Evolutionary conservation across 2,888 invertebrate genomes (phyloP).

Genomic region (Bombylius major): DNA sequence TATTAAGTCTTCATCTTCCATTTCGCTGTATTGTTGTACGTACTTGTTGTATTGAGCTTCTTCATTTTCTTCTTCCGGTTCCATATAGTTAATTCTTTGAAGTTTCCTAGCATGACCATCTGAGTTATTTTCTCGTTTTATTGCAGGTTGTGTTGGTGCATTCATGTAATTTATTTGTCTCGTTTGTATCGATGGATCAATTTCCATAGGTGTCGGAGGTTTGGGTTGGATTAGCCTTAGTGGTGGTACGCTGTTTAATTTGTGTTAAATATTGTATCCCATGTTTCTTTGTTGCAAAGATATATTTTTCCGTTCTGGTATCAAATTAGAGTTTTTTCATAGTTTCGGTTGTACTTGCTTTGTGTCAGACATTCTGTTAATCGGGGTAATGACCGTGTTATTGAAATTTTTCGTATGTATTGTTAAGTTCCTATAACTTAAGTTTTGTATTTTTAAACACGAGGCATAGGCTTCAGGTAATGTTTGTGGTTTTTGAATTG

Average conservation of each 20-base stretch:
- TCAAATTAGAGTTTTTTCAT: too few species aligned
- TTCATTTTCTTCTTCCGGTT: neutral
- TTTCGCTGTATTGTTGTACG: too few species aligned
- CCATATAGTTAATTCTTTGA: neutral
- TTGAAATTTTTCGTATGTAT: neutral
- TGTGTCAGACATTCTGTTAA: neutral
- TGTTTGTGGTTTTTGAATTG: neutral
- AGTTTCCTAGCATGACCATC: neutral
- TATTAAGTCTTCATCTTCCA: too few species aligned
- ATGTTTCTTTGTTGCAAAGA: too few species aligned
- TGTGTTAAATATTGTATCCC: too few species aligned
- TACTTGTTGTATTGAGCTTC: neutral
- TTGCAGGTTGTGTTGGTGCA: neutral
- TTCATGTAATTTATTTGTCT: neutral
- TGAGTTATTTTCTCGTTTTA: neutral
- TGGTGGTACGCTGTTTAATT: neutral
- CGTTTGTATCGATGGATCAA: neutral
- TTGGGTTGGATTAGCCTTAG: neutral
- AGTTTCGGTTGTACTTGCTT: too few species aligned
- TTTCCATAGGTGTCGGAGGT: neutral
- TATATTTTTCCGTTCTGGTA: too few species aligned
- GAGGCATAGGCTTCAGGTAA: slow-evolving; percentile 6
- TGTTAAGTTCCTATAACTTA: slow-evolving; percentile 2
- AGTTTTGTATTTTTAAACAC: slow-evolving; percentile 4
- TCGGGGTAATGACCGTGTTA: neutral